Evolutionary conservation across 2,797 vertebrate species (phyloP).

Genomic region (Argyrosomus regius): DNA sequence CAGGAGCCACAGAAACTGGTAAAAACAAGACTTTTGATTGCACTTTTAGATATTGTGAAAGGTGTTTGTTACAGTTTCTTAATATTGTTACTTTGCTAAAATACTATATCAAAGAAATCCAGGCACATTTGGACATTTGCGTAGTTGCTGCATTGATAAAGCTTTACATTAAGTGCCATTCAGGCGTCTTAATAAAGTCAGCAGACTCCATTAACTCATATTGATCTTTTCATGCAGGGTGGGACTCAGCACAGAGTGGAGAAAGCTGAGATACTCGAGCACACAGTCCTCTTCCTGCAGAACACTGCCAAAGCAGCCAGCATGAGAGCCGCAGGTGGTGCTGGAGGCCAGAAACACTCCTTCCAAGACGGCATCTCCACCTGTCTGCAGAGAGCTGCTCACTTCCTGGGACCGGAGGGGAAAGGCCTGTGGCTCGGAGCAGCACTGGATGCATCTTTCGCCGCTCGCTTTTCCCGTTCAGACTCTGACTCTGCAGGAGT

Average conservation of each 20-base stretch:
- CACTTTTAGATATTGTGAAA: too few relatives aligned
- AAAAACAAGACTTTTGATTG: constrained; percentile 35
- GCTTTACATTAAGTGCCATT: too few relatives aligned
- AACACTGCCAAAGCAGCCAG: constrained; percentile 38
- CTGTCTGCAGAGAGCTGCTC: constrained; percentile 74
- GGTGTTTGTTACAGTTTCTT: neutral
- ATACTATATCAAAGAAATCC: neutral
- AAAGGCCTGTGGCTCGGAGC: constrained; percentile 60
- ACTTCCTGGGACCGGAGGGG: constrained; percentile 74
- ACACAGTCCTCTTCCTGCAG: constrained; percentile 86
- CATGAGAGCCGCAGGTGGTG: constrained; percentile 14
- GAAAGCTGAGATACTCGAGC: constrained; percentile 90
- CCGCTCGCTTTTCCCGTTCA: constrained; percentile 33
- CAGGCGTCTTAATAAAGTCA: too few relatives aligned
- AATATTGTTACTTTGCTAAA: neutral
- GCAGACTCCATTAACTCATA: constrained; percentile 1
- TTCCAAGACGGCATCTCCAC: constrained; percentile 77
- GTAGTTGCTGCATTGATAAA: neutral
- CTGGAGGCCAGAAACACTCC: constrained; percentile 29
- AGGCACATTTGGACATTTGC: neutral
- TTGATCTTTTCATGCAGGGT: constrained; percentile 71
- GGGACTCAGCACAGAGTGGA: constrained; percentile 85
- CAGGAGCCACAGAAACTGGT: constrained; percentile 85
- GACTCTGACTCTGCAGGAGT: constrained; percentile 26
- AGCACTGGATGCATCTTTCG: constrained; percentile 48